Conservation (phyloP, 2,797 vertebrate species). For the Apodemus agrarius region DNA sequence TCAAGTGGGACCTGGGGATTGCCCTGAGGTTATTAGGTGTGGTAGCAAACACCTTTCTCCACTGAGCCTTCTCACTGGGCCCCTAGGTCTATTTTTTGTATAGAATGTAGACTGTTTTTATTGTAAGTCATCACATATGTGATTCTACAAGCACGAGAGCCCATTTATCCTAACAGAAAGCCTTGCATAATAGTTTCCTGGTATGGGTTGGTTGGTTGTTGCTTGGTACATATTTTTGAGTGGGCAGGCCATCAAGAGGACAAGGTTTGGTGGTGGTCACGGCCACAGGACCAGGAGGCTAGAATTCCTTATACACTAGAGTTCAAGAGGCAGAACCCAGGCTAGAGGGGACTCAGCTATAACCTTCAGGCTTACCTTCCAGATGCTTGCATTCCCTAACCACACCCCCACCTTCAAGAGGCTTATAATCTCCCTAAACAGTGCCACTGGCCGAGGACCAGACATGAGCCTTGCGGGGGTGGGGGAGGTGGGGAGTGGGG, state of each 20-base stretch:
- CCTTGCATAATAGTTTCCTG: slow-evolving; percentile 29
- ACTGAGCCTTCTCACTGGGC: background rate
- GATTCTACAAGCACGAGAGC: background rate
- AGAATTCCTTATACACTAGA: background rate
- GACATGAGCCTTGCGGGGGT: background rate
- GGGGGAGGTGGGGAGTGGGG: too few relatives aligned
- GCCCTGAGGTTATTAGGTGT: background rate
- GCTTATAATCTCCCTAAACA: too few relatives aligned
- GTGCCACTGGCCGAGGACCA: background rate
- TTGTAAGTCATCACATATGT: background rate
- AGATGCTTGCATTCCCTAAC: background rate
- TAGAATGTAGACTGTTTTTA: background rate
- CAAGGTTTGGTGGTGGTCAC: background rate
- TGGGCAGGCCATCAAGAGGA: background rate
- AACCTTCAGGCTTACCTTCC: background rate
- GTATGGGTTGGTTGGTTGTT: background rate
- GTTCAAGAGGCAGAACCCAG: background rate
- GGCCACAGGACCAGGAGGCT: background rate
- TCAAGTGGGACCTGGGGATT: background rate
- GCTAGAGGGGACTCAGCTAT: too few relatives aligned
- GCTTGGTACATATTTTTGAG: background rate
- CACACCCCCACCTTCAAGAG: background rate
- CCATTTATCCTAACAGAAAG: background rate
- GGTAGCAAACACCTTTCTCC: background rate
- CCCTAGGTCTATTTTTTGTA: background rate